Percentiles rank a stretch among this genome's conserved stretches.
Conservation (phyloP, 2,113 vertebrate species). For the Poecile atricapillus region DNA sequence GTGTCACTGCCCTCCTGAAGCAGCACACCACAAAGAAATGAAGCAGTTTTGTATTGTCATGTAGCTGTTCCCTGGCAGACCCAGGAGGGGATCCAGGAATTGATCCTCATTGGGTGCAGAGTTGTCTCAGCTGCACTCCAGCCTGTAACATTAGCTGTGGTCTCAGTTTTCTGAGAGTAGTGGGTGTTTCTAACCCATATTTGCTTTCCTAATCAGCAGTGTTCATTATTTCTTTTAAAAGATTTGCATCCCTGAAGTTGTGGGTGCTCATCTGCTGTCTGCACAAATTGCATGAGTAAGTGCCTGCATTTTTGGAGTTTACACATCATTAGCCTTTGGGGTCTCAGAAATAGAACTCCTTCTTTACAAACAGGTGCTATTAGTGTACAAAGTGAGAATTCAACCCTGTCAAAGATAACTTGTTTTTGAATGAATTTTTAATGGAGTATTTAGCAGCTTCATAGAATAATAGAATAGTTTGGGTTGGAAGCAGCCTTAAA, state of each 20-base stretch:
- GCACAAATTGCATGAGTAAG: not conserved
- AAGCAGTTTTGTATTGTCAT: fast-evolving
- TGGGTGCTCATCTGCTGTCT: not conserved
- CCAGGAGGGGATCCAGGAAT: not conserved
- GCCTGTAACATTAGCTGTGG: not conserved
- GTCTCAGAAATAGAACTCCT: not conserved
- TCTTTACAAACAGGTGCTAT: not conserved
- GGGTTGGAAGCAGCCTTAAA: not conserved
- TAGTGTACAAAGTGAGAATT: not conserved
- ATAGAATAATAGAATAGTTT: not conserved
- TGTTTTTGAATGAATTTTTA: not conserved
- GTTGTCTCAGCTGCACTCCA: not conserved
- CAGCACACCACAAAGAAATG: not conserved
- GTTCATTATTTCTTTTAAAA: not conserved
- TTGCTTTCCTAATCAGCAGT: not conserved
- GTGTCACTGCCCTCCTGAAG: not conserved
- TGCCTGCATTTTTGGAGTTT: not conserved
- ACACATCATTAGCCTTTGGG: not conserved
- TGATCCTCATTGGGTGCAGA: not conserved
- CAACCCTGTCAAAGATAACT: not conserved
- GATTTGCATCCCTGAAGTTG: not conserved
- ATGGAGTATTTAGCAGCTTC: not conserved
- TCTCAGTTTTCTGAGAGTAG: not conserved
- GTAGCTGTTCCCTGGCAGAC: not conserved
- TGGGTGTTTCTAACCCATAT: not conserved